A percentile compares a stretch with the other conserved stretches of the same genome.
phyloP scores from a whole-genome alignment of 1,140 invertebrate genomes.

The Sinella curviseta region DNA sequence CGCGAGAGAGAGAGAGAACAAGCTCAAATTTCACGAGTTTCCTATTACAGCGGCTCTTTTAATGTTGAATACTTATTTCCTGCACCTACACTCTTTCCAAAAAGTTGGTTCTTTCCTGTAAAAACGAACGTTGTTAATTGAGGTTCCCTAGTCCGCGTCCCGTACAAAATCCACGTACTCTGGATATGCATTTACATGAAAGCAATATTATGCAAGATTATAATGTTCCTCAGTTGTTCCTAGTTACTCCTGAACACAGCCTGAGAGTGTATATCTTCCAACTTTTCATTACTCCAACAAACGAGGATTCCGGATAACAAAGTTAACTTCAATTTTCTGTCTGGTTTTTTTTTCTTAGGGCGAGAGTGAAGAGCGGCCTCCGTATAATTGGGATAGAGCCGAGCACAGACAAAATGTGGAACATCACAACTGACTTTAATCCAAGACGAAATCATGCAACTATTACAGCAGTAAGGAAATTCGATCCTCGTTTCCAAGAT shows the following conservation, averaged over 20 bases:
- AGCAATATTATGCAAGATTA: too few relatives aligned
- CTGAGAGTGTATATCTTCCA: background rate
- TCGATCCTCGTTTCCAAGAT: slow-evolving; percentile 47
- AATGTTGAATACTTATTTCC: too few relatives aligned
- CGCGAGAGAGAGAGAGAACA: too few relatives aligned
- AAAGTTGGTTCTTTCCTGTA: too few relatives aligned
- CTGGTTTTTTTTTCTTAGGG: slow-evolving; percentile 61
- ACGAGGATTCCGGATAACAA: background rate
- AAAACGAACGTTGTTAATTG: too few relatives aligned
- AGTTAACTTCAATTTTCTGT: slow-evolving; percentile 12
- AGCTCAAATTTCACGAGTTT: too few relatives aligned
- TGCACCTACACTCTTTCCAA: too few relatives aligned
- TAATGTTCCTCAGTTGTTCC: too few relatives aligned
- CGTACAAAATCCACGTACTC: too few relatives aligned
- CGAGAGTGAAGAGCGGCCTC: slow-evolving; percentile 80
- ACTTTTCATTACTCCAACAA: slow-evolving; percentile 11
- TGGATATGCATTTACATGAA: too few relatives aligned
- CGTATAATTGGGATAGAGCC: slow-evolving; percentile 77
- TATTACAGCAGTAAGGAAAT: slow-evolving; percentile 74
- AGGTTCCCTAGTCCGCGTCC: too few relatives aligned
- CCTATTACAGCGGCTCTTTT: too few relatives aligned
- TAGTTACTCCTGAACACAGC: background rate
- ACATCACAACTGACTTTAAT: slow-evolving; percentile 77
- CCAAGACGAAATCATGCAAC: slow-evolving; percentile 79
- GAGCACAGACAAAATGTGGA: slow-evolving; percentile 74